Conservation (phyloP, 2,888 invertebrate species). For the Tanypteryx hageni region DNA sequence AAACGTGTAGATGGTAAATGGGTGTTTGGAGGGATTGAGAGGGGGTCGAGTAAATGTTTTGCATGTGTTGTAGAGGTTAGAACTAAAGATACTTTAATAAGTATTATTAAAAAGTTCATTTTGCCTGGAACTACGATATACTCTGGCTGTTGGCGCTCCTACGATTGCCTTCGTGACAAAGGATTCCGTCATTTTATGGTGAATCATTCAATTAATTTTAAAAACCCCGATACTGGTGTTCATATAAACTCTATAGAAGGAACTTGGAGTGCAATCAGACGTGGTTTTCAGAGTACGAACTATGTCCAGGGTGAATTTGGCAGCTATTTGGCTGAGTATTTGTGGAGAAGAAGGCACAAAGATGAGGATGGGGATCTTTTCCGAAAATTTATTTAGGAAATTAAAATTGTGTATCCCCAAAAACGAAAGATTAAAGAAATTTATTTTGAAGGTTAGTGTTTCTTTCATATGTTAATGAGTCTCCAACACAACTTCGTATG, state of each 20-base stretch:
- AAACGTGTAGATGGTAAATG: background rate
- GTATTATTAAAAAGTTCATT: background rate
- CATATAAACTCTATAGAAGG: background rate
- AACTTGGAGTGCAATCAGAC: background rate
- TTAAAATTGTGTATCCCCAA: too few species aligned
- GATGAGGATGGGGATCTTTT: too few species aligned
- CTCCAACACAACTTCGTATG: too few species aligned
- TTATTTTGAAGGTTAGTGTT: too few species aligned
- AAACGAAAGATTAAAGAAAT: too few species aligned
- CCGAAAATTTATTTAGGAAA: too few species aligned
- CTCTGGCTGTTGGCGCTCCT: background rate
- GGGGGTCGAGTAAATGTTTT: background rate
- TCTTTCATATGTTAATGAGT: too few species aligned
- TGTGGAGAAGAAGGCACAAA: too few species aligned
- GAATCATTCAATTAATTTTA: background rate
- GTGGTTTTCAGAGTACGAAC: too few species aligned
- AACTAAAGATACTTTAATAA: background rate
- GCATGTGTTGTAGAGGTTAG: background rate
- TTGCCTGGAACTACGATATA: background rate
- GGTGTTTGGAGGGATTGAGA: background rate
- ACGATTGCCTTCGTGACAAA: background rate
- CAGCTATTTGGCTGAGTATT: too few species aligned
- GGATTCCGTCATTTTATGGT: background rate
- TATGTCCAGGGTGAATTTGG: too few species aligned
- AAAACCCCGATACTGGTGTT: background rate